Base-by-base conservation (phyloP, 1,140 invertebrate genomes). In the Aradophagus sp. region DNA sequence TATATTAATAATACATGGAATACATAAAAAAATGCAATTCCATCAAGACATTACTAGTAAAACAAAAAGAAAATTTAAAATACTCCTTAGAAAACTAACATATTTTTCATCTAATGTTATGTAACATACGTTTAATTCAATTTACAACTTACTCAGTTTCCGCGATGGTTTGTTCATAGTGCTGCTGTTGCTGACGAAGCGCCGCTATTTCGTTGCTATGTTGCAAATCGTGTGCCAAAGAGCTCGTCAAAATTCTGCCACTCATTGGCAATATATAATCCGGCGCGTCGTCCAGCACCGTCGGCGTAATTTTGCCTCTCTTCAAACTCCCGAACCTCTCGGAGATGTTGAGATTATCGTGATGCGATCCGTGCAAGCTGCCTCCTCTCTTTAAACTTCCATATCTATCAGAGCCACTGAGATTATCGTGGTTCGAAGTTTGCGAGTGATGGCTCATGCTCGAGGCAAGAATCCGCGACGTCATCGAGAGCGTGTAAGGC, bases 121-220 rank as follows among this genome's bases (percentile, higher is more conserved):
- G n/a, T n/a, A n/a, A n/a, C n/a, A n/a, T n/a, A n/a, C n/a, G n/a
- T n/a, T n/a, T n/a, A n/a, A n/a, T n/a, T n/a, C n/a, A n/a, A n/a
- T n/a, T n/a, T n/a, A n/a, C 27, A 29, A 86, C 87, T 87, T 50
- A 88, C 87, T 88, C 87, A 67, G 86, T 87, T 73, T 87, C 86
- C 0, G 85, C 83, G 29, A 87, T 87, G 5, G 85, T 85, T 17
- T 84, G 83, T 53, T 86, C 78, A 31, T 84, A 86, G 12, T 80
- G 75, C 56, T 75, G 79, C 16, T 78, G 81, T 20, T 80, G 73
- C 45, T 78, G 79, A 13, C 84, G 80, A n/a, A 84, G 50, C 0
- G 82, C 84, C 0, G 81, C 79, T 2, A 84, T 38, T 56, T 86
- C 81, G 42, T 84, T 85, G 50, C 81, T 84, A 41, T 84, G 81